Evolutionary conservation across 2,888 invertebrate species (phyloP).

Genomic region (Taphrorychus bicolor): DNA sequence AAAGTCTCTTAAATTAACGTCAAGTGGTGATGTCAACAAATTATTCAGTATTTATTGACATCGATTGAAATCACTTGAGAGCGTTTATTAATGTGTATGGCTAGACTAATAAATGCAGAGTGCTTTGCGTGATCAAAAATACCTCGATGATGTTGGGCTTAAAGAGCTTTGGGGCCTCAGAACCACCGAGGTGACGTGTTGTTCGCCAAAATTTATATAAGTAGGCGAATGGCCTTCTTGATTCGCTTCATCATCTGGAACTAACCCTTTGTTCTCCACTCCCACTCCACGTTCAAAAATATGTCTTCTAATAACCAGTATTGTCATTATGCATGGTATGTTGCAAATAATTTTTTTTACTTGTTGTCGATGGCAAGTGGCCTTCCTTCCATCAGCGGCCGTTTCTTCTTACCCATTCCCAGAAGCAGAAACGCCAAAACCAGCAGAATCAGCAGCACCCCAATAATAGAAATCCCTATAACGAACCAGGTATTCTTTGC

Average conservation of each 20-base stretch:
- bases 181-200: conserved; percentile 48
- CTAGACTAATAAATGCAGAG: not conserved
- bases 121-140: not conserved
- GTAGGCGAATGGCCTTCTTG: conserved; percentile 57
- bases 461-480: conserved; percentile 68
- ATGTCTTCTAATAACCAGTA: conserved; percentile 46
- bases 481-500: conserved; percentile 69
- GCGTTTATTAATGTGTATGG: not conserved
- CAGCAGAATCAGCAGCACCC: conserved; percentile 66
- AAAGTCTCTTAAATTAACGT: too few species aligned
- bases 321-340: not conserved
- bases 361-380: conserved; percentile 26
- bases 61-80: not conserved
- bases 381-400: conserved; percentile 40
- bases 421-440: conserved; percentile 63
- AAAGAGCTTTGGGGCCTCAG: conserved; percentile 51
- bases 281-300: conserved; percentile 54
- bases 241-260: conserved; percentile 54
- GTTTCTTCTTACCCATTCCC: conserved; percentile 62
- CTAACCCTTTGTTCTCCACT: conserved; percentile 54
- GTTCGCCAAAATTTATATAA: conserved; percentile 55
- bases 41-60: not conserved
- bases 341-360: conserved; percentile 2
- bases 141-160: conserved; percentile 51
- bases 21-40: not conserved